These are phyloP conservation scores for Crematogaster levior DNA, from an alignment of 2,888 invertebrate genomes.

Conservation along the genomic window DNA sequence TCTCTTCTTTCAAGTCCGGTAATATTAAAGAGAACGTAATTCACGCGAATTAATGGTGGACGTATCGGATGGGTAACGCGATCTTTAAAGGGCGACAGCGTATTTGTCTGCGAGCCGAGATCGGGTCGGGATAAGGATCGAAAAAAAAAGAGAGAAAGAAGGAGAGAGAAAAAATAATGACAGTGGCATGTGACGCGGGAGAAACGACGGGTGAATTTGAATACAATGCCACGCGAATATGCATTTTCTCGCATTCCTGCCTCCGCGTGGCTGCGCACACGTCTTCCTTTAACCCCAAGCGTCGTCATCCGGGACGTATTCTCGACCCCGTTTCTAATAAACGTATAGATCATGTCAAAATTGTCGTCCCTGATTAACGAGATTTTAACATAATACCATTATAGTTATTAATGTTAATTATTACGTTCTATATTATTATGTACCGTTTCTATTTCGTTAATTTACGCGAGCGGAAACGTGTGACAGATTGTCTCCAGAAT, in stretches of 20 bases:
- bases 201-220: slow-evolving; percentile 65
- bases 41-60: slow-evolving; percentile 23
- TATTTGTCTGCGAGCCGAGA: slow-evolving; percentile 30
- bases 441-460: not conserved
- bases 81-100: slow-evolving; percentile 35
- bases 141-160: slow-evolving; percentile 1
- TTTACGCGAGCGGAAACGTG: not conserved
- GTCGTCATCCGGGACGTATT: not conserved
- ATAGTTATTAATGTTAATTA: not conserved
- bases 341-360: not conserved
- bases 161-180: not conserved
- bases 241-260: slow-evolving; percentile 71
- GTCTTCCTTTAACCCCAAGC: slow-evolving; percentile 24
- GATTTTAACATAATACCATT: not conserved
- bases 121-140: slow-evolving; percentile 29
- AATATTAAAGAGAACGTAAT: slow-evolving; percentile 20
- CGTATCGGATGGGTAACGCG: slow-evolving; percentile 20
- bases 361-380: not conserved
- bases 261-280: slow-evolving; percentile 43
- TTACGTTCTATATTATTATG: not conserved
- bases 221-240: slow-evolving; percentile 70
- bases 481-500: not conserved
- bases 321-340: not conserved
- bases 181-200: slow-evolving; percentile 50
- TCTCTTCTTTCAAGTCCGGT: not conserved